Percentiles rank a stretch among this genome's conserved stretches.
phyloP scores from a whole-genome alignment of 1,140 invertebrate species.

The Paracyclopina nana region DNA sequence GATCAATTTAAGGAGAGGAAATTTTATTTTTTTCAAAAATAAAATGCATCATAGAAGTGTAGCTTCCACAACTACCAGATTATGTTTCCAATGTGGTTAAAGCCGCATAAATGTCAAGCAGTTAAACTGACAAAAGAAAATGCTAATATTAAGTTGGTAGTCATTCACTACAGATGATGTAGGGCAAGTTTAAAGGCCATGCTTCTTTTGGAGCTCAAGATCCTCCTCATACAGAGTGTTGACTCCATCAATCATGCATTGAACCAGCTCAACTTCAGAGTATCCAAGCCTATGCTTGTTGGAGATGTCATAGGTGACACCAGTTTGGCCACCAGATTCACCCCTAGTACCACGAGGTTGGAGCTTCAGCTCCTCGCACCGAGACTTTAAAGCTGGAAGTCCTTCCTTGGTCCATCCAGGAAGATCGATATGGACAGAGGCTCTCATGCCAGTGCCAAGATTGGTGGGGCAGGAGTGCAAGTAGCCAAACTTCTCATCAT shows the following conservation, averaged over 20 bases:
- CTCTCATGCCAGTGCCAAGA: constrained; percentile 17
- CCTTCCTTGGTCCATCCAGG: constrained; percentile 18
- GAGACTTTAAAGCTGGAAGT: constrained; percentile 9
- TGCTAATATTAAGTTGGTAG: no score
- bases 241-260: constrained; percentile 18
- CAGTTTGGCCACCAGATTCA: constrained; percentile 17
- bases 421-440: constrained; percentile 17
- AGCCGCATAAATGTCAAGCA: no score
- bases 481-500: constrained; percentile 13
- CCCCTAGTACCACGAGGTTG: constrained; percentile 16
- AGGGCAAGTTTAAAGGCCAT: constrained; percentile 13
- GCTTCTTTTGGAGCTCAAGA: constrained; percentile 13
- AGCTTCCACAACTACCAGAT: no score
- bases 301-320: constrained; percentile 17
- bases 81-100: no score
- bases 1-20: no score
- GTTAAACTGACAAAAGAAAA: no score
- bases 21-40: no score
- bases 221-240: constrained; percentile 17
- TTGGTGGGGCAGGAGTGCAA: constrained; percentile 18
- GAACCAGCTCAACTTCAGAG: constrained; percentile 15
- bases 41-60: no score
- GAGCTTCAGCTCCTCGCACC: constrained; percentile 16
- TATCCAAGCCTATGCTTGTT: constrained; percentile 18
- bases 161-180: no score